Base-by-base conservation (phyloP, 2,888 invertebrate species). In the Tridacna crocea region DNA sequence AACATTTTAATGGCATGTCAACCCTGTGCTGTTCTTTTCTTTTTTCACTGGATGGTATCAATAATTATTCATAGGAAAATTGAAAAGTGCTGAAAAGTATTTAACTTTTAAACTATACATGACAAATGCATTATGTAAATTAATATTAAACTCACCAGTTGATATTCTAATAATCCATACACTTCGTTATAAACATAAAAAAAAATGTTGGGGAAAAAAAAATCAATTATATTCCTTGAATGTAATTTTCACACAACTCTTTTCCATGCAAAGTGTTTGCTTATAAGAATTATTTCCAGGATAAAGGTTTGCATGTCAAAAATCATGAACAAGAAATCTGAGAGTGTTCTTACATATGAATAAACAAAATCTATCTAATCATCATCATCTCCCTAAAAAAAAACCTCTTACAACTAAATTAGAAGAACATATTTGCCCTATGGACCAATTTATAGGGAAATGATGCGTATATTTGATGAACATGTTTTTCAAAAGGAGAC, bases 361-460 rank as follows among this genome's bases (percentile, higher is more conserved):
- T 73, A 19, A 73, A 73, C 70, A 70, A 22, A 47, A 47, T 70
- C 46, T 70, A 51, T 70, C 70, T 70, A 70, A 70, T 70, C 70
- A 70, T 70, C 70, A 36, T 36, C 36, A 36, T 36, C 36, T 36
- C 36, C 2, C 36, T 51, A 4, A 22, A 70, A 51, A 70, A 70
- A 70, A 70, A 51, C 10, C 51, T 70, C 70, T 51, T 70, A 70
- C 26, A 47, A 70, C n/a, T 51, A 70, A 70, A 70, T 70, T 70
- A 36, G 51, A 47, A 47, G 70, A 70, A 51, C 70, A 70, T 48
- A 70, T 70, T 70, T 70, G 70, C 70, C 70, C 70, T 51, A 70
- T 48, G 70, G 76, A 77, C 82, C 82, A 82, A 82, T 82, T 83
- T 74, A 75, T 66, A 74, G 74, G 66, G 83, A 78, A 83, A 75